A percentile compares a stretch with the other conserved stretches of the same genome.
Conservation (phyloP, 2,113 vertebrate genomes). For the Pachyramphus minor region DNA sequence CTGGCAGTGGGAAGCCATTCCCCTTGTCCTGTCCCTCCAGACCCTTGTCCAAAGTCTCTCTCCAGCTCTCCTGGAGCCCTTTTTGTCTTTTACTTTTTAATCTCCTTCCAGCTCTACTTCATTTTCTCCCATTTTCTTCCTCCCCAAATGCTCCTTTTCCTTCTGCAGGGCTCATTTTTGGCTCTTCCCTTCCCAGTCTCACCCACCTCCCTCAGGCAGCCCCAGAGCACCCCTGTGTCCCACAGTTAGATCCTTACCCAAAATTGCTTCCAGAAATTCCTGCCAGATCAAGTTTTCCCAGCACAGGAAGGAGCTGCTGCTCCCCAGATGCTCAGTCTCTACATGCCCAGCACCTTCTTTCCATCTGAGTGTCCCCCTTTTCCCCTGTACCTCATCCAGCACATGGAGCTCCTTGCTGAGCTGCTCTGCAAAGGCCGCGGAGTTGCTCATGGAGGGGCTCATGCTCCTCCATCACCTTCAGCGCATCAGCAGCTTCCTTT, state of each 20-base stretch:
- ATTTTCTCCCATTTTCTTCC: neutral
- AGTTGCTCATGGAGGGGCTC: slow-evolving; percentile 6
- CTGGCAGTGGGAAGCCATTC: too few relatives aligned
- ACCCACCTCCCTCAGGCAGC: neutral
- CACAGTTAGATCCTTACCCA: too few relatives aligned
- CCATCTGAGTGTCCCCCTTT: neutral
- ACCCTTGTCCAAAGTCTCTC: too few relatives aligned
- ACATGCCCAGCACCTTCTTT: neutral
- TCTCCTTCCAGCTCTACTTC: neutral
- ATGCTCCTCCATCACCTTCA: slow-evolving; percentile 48
- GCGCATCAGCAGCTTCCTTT: neutral
- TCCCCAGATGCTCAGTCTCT: neutral
- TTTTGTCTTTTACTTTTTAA: neutral
- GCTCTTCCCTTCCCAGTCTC: neutral
- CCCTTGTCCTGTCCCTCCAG: too few relatives aligned
- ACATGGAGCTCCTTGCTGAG: neutral
- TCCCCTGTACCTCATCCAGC: slow-evolving; percentile 37
- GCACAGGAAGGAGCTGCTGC: fast-evolving
- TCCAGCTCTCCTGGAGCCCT: too few relatives aligned
- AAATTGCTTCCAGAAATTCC: neutral
- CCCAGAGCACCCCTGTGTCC: neutral
- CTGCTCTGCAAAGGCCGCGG: slow-evolving; percentile 29
- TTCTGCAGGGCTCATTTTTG: neutral
- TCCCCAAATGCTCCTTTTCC: neutral
- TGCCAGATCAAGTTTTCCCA: neutral